Conservation (phyloP, 2,113 vertebrate species). For the Serinus canaria region DNA sequence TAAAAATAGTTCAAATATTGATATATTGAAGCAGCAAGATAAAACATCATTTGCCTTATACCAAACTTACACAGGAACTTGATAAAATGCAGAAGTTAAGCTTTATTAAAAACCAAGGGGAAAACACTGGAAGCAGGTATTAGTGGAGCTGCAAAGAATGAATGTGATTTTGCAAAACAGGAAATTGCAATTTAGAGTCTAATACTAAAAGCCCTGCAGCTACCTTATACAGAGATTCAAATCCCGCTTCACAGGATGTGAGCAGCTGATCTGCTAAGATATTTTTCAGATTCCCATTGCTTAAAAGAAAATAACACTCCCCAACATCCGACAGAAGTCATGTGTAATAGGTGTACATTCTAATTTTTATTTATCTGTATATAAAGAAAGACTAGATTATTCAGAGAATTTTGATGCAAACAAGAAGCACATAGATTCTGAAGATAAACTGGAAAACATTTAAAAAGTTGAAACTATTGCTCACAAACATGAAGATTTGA, state of each 20-base stretch:
- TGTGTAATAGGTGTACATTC: not conserved
- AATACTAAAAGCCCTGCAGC: slow-evolving; percentile 34
- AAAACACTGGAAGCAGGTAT: not conserved
- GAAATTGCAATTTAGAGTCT: slow-evolving; percentile 35
- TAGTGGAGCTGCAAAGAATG: not conserved
- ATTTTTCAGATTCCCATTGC: not conserved
- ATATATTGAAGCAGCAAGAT: not conserved
- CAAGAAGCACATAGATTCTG: not conserved
- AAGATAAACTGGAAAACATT: not conserved
- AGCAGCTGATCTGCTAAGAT: not conserved
- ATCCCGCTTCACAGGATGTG: not conserved
- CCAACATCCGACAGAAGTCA: not conserved
- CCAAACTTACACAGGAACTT: not conserved
- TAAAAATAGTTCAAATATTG: not conserved
- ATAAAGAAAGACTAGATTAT: not conserved
- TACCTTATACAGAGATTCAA: not conserved
- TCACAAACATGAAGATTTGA: not conserved
- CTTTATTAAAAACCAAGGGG: not conserved
- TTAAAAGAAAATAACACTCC: not conserved
- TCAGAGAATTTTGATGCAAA: not conserved
- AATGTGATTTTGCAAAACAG: slow-evolving; percentile 16
- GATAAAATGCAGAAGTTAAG: not conserved
- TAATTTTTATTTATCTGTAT: not conserved
- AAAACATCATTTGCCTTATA: not conserved
- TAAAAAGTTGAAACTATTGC: not conserved